These are phyloP conservation scores for Apodemia duryi DNA, from an alignment of 2,888 invertebrate genomes.

Conservation along the genomic window DNA sequence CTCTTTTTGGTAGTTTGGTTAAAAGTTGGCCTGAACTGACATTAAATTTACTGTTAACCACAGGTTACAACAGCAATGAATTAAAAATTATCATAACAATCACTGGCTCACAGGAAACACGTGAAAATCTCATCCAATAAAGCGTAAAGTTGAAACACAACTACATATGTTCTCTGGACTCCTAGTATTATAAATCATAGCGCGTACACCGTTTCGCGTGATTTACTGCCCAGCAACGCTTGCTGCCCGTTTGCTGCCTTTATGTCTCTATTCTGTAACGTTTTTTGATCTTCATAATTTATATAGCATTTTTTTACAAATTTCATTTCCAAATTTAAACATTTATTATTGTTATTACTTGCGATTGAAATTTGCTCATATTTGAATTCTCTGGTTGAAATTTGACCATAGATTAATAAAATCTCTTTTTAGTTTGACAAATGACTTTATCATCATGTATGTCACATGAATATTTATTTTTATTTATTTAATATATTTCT, in stretches of 20 bases:
- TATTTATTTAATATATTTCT: too few relatives aligned
- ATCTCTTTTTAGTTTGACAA: too few relatives aligned
- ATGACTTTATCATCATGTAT: too few relatives aligned
- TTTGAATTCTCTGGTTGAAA: too few relatives aligned
- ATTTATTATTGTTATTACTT: too few relatives aligned
- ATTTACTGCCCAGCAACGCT: slow-evolving; percentile 21
- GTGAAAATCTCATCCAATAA: slow-evolving; percentile 2
- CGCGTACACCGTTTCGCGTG: slow-evolving; percentile 14
- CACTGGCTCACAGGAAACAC: slow-evolving; percentile 4
- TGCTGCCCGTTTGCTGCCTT: slow-evolving; percentile 16
- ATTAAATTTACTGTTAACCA: too few relatives aligned
- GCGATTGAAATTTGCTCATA: too few relatives aligned
- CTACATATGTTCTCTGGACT: slow-evolving; percentile 17
- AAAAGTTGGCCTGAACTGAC: too few relatives aligned
- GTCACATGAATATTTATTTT: too few relatives aligned
- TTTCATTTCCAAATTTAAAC: too few relatives aligned
- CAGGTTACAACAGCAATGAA: background rate
- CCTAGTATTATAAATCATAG: slow-evolving; percentile 20
- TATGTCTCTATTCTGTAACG: slow-evolving; percentile 8
- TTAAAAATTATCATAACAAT: slow-evolving; percentile 12
- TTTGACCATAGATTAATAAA: too few relatives aligned
- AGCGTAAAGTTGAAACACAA: slow-evolving; percentile 16
- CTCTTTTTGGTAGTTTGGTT: too few relatives aligned
- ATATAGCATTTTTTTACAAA: background rate
- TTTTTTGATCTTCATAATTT: slow-evolving; percentile 1